Evolutionary conservation across 2,113 vertebrate species (phyloP).

Genomic region (Bubo scandiacus): DNA sequence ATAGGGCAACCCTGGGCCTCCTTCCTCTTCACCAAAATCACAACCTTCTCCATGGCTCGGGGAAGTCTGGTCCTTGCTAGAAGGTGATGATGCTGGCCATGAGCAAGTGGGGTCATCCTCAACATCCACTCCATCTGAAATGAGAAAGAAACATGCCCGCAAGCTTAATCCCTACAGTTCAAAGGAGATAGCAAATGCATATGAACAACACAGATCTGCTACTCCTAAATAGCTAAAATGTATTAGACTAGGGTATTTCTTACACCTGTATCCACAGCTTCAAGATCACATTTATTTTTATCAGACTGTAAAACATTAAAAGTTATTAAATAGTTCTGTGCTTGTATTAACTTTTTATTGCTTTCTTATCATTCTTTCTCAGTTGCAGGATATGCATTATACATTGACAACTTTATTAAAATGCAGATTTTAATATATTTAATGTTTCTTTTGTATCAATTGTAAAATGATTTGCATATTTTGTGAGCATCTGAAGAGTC

Average conservation of each 20-base stretch:
- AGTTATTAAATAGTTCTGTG: constrained; percentile 69
- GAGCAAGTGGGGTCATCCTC: constrained; percentile 97
- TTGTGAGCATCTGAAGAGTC: constrained; percentile 69
- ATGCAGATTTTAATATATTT: constrained; percentile 79
- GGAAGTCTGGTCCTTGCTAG: constrained; percentile 97
- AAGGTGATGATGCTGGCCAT: constrained; percentile 97
- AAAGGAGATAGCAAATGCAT: background rate
- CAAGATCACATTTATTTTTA: constrained; percentile 59
- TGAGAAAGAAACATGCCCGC: background rate
- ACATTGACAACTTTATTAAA: constrained; percentile 81
- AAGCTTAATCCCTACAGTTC: background rate
- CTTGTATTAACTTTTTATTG: constrained; percentile 75
- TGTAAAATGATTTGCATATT: constrained; percentile 76
- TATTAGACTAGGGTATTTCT: background rate
- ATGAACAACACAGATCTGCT: accelerated
- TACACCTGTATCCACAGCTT: constrained; percentile 14
- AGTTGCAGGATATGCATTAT: constrained; percentile 67
- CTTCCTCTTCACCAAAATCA: constrained; percentile 96
- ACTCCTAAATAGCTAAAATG: background rate
- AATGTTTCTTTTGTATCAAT: constrained; percentile 76
- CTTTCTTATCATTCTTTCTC: constrained; percentile 71
- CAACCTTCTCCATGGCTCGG: constrained; percentile 93
- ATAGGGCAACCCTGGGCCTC: constrained; percentile 91
- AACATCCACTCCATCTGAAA: constrained; percentile 91
- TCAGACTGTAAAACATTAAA: constrained; percentile 64